Base-by-base conservation (phyloP, 2,797 vertebrate genomes). In the Nannoperca obscura region DNA sequence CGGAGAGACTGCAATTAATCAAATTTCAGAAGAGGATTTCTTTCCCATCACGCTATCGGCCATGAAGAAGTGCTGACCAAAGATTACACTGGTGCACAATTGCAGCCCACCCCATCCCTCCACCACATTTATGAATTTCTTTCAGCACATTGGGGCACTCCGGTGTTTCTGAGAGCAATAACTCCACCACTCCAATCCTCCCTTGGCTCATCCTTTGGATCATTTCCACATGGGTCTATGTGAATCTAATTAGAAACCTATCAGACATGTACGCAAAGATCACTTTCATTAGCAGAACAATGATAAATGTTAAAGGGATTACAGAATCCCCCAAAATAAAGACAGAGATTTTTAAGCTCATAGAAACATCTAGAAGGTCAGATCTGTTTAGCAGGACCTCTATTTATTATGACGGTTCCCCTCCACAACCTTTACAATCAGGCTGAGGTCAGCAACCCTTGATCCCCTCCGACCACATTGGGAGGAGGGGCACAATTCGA, bases 401-500 rank as follows among this genome's bases (percentile, higher is more conserved):
- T 78, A 78, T 94, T 93, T 91, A 92, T 90, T 89, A 90, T 53
- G 61, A 88, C 77, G 83, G 76, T 75, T 69, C 75, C 63, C 74
- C 85, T 55, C 49, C 68, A 6, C 80, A 86, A 78, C 84, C 92
- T 89, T 78, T 89, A 87, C 85, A 93, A 92, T 95, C 88, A 94
- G 89, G 80, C 69, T 59, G 78, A 82, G 94, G 94, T 95, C 92
- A 90, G 76, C 78, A 83, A 94, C 91, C 94, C 93, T 74, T 93
- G 91, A 93, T 90, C 93, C 79, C 86, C 88, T 85, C 87, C 59
- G 89, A 93, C 93, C 93, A 93, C 69, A 10, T 59, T 61, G 86
- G 92, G 91, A 92, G 93, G 93, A 94, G 86, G 92, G 93, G 90
- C 82, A 85, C 38, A 88, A 92, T 93, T 86, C 74, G 89, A 93